Base-by-base conservation (phyloP, 2,888 invertebrate genomes). In the Flexamia atlantica region DNA sequence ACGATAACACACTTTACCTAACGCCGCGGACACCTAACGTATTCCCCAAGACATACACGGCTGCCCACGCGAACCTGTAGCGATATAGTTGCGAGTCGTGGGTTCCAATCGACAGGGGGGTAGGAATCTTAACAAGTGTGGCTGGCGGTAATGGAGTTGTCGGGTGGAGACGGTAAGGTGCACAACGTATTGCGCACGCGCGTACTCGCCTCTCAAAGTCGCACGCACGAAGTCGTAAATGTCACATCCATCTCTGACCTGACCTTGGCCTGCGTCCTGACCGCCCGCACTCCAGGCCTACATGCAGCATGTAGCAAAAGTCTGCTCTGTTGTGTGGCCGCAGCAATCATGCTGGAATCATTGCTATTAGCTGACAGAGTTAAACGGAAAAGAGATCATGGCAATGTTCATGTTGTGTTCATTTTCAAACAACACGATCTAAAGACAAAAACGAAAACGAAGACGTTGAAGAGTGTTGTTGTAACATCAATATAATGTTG, bases 101-200 rank as follows among this genome's bases (percentile, higher is more conserved):
- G 25, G 5, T 64, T 64, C 14, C 28, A 64, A 28, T 30, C 28
- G 64, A 17, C 28, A 17, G 23, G 23, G 57, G 57, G 23, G 57
- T 20, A 5, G 57, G 57, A 57, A 57, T 57, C 57, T 57, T 25
- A 57, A 57, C 57, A 57, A 57, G 57, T 57, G 46, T 25, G 23
- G 20, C 57, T 23, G 20, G 28, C 17, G 64, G 14, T 64, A 64
- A 64, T 64, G 64, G 64, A 64, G 64, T 30, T 64, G 64, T 57
- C 57, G 23, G 23, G 20, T 23, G 23, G 57, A 23, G 23, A 23
- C 57, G 57, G 57, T 64, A 64, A 64, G 64, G 64, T 64, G 28
- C 64, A 28, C 64, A 64, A 64, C 64, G 64, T 64, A 64, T 64
- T 2, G 64, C 64, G 64, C 64, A 64, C 28, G 64, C 64, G 64